phyloP scores from a whole-genome alignment of 2,888 invertebrate genomes.

The Geotrupes spiniger region DNA sequence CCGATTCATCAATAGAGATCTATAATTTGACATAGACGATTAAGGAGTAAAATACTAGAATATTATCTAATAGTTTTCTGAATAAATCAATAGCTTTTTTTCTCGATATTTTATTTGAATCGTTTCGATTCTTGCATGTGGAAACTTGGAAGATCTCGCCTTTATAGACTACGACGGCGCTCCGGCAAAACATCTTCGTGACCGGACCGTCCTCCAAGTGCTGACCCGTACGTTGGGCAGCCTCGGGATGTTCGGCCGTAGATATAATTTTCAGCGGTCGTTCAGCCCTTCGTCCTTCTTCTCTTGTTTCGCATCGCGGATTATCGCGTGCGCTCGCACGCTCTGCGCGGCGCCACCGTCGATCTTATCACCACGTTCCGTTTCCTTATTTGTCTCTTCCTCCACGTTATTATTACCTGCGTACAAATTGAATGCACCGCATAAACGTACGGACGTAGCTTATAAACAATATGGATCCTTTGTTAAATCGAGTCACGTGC shows the following conservation, averaged over 20 bases:
- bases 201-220: slow-evolving; percentile 10
- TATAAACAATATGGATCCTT: slow-evolving; percentile 4
- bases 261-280: background rate
- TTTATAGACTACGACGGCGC: too few species aligned
- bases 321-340: slow-evolving; percentile 8
- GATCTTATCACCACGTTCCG: slow-evolving; percentile 16
- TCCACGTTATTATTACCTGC: background rate
- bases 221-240: background rate
- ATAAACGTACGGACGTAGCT: too few species aligned
- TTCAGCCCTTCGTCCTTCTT: too few species aligned
- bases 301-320: background rate
- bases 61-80: too few species aligned
- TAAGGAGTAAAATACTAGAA: too few species aligned
- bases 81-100: too few species aligned
- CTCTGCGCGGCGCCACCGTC: slow-evolving; percentile 12
- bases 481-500: slow-evolving; percentile 6
- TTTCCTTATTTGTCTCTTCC: slow-evolving; percentile 13
- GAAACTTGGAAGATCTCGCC: too few species aligned
- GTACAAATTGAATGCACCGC: slow-evolving; percentile 3
- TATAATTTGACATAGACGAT: too few species aligned
- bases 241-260: background rate
- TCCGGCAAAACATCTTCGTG: slow-evolving; percentile 12
- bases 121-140: too few species aligned
- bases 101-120: too few species aligned
- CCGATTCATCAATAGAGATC: too few species aligned